Evolutionary conservation across 2,888 invertebrate species (phyloP), one percentile per base, ranked within the genome.

Genomic region (Lissocephala sabroskyi): DNA sequence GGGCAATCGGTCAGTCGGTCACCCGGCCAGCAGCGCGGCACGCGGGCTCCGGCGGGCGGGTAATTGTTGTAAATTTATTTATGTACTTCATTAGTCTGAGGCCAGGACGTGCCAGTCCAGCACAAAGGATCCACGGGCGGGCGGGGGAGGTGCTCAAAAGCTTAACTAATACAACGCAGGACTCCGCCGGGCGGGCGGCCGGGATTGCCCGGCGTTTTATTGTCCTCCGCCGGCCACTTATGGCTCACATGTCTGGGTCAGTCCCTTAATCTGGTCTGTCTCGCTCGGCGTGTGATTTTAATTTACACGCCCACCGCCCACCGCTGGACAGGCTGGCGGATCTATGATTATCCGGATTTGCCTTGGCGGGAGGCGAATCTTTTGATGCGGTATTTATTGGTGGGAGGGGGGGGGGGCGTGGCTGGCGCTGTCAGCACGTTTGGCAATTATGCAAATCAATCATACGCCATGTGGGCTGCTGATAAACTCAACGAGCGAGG

Each of bases 371-470:
- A 30, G 3, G 30, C 30, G 23, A 23, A 5, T 23, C 7, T 7
- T 3, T 23, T 23, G 3, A 23, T 23, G 23, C 23, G 23, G 7
- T 23, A 23, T 23, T 23, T 23, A 23, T 23, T 23, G 23, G 7
- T 23, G 23, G 7, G 7, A 23, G 23, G 23, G 4, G 7, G 7
- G 7, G 4, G 23, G 30, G 3, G 4, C 10, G 4, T 10, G 6
- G 30, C 5, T 30, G 30, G n/a, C 30, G 3, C 3, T 45, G 42
- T 45, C 43, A 43, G 49, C 59, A 32, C 44, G 59, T 54, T 63
- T 62, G 53, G 44, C 46, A 59, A 59, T 59, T 59, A 59, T 59
- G 63, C 59, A 63, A 59, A 62, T 63, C 59, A 59, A 59, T 59
- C 55, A 47, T 35, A 52, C 13, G 39, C 44, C 41, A 11, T 14